Evolutionary conservation across 2,113 vertebrate species (phyloP).

Genomic region (Hemichromis elongatus): DNA sequence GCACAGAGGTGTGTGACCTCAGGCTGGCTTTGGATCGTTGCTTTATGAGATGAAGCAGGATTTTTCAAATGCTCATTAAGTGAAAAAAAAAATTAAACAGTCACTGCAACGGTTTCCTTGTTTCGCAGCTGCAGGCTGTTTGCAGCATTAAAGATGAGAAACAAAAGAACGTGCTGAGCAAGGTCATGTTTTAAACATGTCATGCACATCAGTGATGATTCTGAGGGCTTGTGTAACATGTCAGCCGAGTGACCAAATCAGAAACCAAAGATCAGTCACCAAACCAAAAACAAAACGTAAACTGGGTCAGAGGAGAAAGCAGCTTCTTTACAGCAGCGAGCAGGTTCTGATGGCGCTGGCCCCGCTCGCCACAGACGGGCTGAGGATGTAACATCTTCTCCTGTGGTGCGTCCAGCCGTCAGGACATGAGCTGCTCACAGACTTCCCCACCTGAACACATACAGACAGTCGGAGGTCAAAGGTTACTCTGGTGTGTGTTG

Average conservation of each 20-base stretch:
- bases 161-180: too few species aligned
- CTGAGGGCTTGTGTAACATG: background rate
- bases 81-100: background rate
- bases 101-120: background rate
- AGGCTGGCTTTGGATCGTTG: background rate
- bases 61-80: background rate
- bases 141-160: background rate
- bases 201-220: background rate
- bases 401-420: slow-evolving; percentile 59
- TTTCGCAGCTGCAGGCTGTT: background rate
- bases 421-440: slow-evolving; percentile 46
- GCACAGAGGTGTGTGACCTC: background rate
- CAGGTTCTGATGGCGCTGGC: slow-evolving; percentile 63
- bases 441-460: background rate
- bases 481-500: background rate
- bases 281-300: background rate
- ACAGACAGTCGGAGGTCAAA: background rate
- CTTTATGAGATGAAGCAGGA: accelerated
- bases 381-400: slow-evolving; percentile 59
- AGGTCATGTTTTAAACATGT: background rate
- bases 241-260: background rate
- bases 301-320: background rate
- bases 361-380: slow-evolving; percentile 62
- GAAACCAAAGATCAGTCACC: background rate
- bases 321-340: slow-evolving; percentile 49